phyloP scores from a whole-genome alignment of 2,888 invertebrate species.

The Osmoderma eremita region DNA sequence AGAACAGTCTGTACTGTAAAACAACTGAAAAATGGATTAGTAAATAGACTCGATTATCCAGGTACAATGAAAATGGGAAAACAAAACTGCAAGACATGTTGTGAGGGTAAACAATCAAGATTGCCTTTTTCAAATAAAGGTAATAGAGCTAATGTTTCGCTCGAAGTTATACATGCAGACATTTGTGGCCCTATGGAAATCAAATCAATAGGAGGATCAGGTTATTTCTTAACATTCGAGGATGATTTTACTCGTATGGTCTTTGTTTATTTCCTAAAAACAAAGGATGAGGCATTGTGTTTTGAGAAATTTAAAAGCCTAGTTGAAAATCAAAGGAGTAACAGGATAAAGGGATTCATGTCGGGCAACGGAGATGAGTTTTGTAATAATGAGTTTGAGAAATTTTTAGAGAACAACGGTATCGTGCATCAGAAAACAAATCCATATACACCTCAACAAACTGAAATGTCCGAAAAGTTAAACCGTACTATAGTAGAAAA shows the following conservation, averaged over 20 bases:
- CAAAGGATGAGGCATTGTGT: constrained; percentile 47
- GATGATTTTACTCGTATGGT: constrained; percentile 47
- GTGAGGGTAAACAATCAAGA: constrained; percentile 21
- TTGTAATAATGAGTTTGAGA: constrained; percentile 46
- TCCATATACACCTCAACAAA: constrained; percentile 54
- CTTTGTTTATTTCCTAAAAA: constrained; percentile 47
- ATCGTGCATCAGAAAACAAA: constrained; percentile 54
- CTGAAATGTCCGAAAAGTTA: constrained; percentile 52
- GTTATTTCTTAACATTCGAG: constrained; percentile 44
- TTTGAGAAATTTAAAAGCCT: constrained; percentile 51
- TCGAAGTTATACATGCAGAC: constrained; percentile 24
- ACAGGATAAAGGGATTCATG: constrained; percentile 45
- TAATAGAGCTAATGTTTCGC: neutral
- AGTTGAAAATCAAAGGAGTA: constrained; percentile 43
- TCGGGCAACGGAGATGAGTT: constrained; percentile 49
- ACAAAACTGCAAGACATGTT: neutral
- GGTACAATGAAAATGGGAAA: too few species aligned
- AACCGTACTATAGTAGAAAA: constrained; percentile 51
- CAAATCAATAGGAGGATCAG: constrained; percentile 17
- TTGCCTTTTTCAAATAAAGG: constrained; percentile 18
- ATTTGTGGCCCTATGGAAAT: constrained; percentile 39
- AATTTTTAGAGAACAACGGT: constrained; percentile 47
- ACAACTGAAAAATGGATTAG: too few species aligned
- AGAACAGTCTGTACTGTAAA: too few species aligned
- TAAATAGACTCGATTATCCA: too few species aligned